These are phyloP conservation scores for Drosophila parvula DNA, from an alignment of 1,140 invertebrate species.

Conservation along the genomic window DNA sequence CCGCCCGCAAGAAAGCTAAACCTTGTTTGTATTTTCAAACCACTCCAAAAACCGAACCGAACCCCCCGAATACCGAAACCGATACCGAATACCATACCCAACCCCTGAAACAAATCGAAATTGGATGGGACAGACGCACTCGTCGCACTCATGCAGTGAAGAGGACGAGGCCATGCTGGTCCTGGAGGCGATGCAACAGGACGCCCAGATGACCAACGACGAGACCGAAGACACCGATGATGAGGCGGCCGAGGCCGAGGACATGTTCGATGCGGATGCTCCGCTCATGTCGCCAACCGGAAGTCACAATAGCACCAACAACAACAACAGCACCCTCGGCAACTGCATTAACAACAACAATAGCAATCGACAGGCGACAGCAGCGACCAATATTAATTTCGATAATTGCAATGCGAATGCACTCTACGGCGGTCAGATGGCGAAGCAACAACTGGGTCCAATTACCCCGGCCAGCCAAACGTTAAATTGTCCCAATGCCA, in stretches of 20 bases:
- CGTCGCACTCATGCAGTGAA: constrained; percentile 76
- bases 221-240: constrained; percentile 70
- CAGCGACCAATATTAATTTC: constrained; percentile 77
- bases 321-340: constrained; percentile 17
- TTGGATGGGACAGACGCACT: constrained; percentile 56
- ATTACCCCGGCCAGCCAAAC: constrained; percentile 71
- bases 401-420: constrained; percentile 84
- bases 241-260: constrained; percentile 71
- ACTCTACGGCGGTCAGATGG: constrained; percentile 63
- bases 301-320: constrained; percentile 62
- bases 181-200: constrained; percentile 55
- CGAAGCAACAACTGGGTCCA: constrained; percentile 56
- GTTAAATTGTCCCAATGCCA: constrained; percentile 80
- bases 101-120: constrained; percentile 14
- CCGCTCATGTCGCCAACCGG: constrained; percentile 76
- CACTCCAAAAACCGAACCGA: constrained; percentile 17
- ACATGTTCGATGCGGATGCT: constrained; percentile 72
- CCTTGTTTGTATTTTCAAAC: constrained; percentile 62
- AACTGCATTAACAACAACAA: constrained; percentile 44
- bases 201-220: constrained; percentile 71
- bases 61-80: constrained; percentile 7
- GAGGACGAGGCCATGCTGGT: constrained; percentile 74
- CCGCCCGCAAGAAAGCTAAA: constrained; percentile 68
- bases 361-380: constrained; percentile 16
- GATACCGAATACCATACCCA: constrained; percentile 11